Evolutionary conservation across 2,113 vertebrate species (phyloP).

Genomic region (Perca flavescens): DNA sequence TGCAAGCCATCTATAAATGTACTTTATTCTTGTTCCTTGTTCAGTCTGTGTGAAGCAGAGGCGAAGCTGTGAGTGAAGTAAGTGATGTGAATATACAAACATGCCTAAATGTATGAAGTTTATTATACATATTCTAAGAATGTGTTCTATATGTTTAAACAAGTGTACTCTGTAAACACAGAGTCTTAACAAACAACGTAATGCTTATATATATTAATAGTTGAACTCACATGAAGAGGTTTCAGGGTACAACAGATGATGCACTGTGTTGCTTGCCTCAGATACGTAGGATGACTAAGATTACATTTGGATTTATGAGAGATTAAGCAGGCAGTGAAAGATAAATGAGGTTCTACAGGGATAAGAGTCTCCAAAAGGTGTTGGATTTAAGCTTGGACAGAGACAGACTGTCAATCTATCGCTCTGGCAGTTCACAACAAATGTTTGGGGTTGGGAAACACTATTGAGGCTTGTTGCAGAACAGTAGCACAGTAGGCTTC

Average conservation of each 20-base stretch:
- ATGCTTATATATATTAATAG: not conserved
- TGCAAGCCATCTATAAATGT: not conserved
- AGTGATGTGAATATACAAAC: not conserved
- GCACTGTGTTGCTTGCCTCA: not conserved
- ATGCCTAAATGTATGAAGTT: not conserved
- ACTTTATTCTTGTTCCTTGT: not conserved
- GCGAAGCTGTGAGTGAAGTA: not conserved
- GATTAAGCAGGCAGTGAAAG: constrained; percentile 42
- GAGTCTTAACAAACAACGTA: not conserved
- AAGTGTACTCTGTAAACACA: not conserved
- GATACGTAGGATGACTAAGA: constrained; percentile 18
- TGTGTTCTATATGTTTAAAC: not conserved
- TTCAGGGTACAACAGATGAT: constrained; percentile 6
- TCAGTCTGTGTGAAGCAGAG: not conserved
- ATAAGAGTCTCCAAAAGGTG: constrained; percentile 29
- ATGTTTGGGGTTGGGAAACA: not conserved
- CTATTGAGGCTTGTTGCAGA: not conserved
- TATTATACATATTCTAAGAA: not conserved
- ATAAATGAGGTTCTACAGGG: constrained; percentile 17
- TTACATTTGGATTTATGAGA: constrained; percentile 41
- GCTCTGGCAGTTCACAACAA: not conserved
- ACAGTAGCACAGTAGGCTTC: not conserved
- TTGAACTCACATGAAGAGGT: constrained; percentile 16
- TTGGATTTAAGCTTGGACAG: constrained; percentile 4
- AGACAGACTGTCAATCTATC: not conserved